phyloP scores from a whole-genome alignment of 2,797 vertebrate species.

The Oreortyx pictus region DNA sequence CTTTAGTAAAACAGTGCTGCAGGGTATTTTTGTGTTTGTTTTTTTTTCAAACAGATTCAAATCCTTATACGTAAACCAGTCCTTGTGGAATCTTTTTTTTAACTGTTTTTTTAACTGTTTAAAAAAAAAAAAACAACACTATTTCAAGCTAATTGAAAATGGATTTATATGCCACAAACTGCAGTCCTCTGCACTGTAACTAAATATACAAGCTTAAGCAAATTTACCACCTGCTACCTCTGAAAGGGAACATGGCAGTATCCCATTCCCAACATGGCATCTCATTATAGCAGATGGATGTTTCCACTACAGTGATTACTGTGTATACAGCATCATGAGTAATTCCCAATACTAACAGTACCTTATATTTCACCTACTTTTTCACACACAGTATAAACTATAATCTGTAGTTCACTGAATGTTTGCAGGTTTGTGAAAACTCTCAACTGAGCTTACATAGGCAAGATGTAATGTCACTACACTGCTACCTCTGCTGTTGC shows the following conservation, averaged over 20 bases:
- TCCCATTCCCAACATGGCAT: background rate
- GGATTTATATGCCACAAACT: constrained; percentile 31
- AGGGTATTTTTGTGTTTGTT: background rate
- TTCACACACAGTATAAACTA: background rate
- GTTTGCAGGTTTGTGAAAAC: background rate
- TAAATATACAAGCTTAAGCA: constrained; percentile 52
- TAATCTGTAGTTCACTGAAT: background rate
- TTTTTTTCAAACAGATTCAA: background rate
- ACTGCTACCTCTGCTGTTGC: background rate
- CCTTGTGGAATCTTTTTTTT: background rate
- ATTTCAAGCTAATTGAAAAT: constrained; percentile 13
- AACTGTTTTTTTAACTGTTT: too few species aligned
- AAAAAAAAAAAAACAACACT: background rate
- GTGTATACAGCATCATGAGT: background rate
- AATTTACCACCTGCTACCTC: constrained; percentile 53
- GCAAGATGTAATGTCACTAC: background rate
- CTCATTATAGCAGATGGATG: background rate
- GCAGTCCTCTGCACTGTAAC: background rate
- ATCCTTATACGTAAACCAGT: background rate
- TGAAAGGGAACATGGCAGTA: background rate
- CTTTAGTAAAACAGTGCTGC: background rate
- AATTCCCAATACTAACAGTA: background rate
- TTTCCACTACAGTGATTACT: background rate
- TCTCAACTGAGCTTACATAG: background rate
- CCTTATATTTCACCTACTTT: background rate